Percentiles rank a stretch among this genome's conserved stretches.
Conservation (phyloP, 2,113 vertebrate species). For the Hemiprocne comata region DNA sequence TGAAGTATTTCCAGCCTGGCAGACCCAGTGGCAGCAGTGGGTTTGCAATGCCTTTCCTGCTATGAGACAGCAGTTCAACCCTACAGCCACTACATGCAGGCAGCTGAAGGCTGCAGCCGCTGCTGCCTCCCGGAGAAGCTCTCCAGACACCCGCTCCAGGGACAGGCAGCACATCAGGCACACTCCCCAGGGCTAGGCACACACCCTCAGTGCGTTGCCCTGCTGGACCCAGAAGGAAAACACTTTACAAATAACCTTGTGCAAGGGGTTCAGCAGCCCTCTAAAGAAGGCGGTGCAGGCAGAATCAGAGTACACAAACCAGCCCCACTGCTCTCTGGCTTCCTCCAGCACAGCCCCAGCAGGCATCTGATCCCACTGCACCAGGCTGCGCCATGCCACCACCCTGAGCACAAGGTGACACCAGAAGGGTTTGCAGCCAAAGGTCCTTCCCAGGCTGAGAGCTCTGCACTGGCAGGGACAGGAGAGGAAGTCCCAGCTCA, state of each 20-base stretch:
- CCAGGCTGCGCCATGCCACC: background rate
- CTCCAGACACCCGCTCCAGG: background rate
- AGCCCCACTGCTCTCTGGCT: rapidly evolving
- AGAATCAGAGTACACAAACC: rapidly evolving
- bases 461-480: rapidly evolving
- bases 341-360: background rate
- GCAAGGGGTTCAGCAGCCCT: background rate
- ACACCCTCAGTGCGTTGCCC: rapidly evolving
- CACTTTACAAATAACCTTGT: background rate
- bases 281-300: rapidly evolving
- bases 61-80: conserved; percentile 52
- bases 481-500: conserved; percentile 45
- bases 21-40: background rate
- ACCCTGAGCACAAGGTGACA: conserved; percentile 24
- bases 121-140: background rate
- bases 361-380: background rate
- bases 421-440: background rate
- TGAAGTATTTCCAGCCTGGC: conserved; percentile 23
- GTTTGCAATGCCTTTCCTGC: background rate
- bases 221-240: background rate
- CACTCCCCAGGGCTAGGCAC: background rate
- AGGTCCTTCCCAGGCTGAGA: background rate
- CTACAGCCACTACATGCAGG: background rate
- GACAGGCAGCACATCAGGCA: background rate
- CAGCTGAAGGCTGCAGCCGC: background rate